Evolutionary conservation across 2,888 invertebrate species (phyloP), one percentile per base, ranked within the genome.

Genomic region (Pristionchus fissidentatus): DNA sequence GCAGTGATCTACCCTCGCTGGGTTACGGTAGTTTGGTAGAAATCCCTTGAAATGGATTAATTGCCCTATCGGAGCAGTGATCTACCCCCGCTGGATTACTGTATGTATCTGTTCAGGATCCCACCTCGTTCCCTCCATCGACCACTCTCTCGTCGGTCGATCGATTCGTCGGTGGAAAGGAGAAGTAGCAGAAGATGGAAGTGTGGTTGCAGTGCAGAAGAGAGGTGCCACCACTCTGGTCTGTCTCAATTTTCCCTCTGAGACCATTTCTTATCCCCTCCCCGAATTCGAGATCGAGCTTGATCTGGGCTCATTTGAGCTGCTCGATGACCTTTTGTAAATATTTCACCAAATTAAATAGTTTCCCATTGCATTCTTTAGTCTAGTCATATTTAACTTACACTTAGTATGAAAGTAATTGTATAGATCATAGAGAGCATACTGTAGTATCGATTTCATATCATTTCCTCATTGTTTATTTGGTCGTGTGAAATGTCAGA

Each of bases 201-300:
- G 5, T 3, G 41, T 73, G 5, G 4, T 22, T 19, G 5, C 41
- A 13, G 19, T 73, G 35, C 15, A 73, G 73, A 73, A 73, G 73
- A 73, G 73, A 73, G 73, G 73, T 73, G 73, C 38, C 41, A 73
- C 73, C 35, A 38, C 73, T 73, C 73, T 73, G 19, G 73, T 73
- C 41, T n/a, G n/a, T 26, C 38, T 73, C 43, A 19, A 62, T 2
- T 62, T 62, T 32, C 62, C 62, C 62, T 62, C 62, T 62, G 62
- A 32, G 26, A 38, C 38, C 41, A 41, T 41, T 19, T 22, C 43
- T 26, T 15, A 41, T 41, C 73, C 73, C 41, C 43, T 73, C 35
- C 41, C 73, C 41, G 5, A 38, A 43, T 29, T 73, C 15, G 73
- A 73, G 43, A n/a, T 26, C 5, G 32, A 19, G 3, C 41, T 73